Base-by-base conservation (phyloP, 2,888 invertebrate genomes). In the Corythucha ciliata region DNA sequence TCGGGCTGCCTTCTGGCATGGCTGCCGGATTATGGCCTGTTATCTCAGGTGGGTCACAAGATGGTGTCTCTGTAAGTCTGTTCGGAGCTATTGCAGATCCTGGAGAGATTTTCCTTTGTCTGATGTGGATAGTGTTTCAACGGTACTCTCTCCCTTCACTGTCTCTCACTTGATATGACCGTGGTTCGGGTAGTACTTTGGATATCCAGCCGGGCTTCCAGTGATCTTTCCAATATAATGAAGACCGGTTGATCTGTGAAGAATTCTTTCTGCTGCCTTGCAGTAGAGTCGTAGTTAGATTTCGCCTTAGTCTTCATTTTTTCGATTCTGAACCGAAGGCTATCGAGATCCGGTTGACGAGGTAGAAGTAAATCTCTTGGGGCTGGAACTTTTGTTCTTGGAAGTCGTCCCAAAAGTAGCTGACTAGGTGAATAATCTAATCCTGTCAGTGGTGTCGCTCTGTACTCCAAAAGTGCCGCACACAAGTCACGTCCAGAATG, bases 301-400 rank as follows among this genome's bases (percentile, higher is more conserved):
- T 36, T 36, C 7, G 36, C 7, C 16, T 14, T 36, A 7, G 16
- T 7, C 16, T 36, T 36, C 8, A 36, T 7, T 36, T 36, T 16
- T 36, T 36, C 36, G 14, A 36, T 36, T 7, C 14, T 7, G 7
- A 7, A 14, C 10, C 14, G 36, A 7, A 36, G 8, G 16, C 16
- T 14, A 12, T 36, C 36, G 14, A n/a, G n/a, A n/a, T n/a, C n/a
- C n/a, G n/a, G n/a, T n/a, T n/a, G n/a, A n/a, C n/a, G n/a, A 16
- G 40, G 40, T 2, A 48, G 29, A 4, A 48, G 29, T 1, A 29
- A 21, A 12, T 48, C 24, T 21, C 4, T 27, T n/a, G 25, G 39
- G n/a, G 33, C 20, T 16, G 48, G 48, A 3, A 29, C 40, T 20
- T 40, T 24, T 7, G 47, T 47, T 3, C 26, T 34, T 16, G 37